A percentile compares a stretch with the other conserved stretches of the same genome.
These are phyloP conservation scores for Coracopsis vasa DNA, from an alignment of 2,113 vertebrate genomes.

Conservation along the genomic window DNA sequence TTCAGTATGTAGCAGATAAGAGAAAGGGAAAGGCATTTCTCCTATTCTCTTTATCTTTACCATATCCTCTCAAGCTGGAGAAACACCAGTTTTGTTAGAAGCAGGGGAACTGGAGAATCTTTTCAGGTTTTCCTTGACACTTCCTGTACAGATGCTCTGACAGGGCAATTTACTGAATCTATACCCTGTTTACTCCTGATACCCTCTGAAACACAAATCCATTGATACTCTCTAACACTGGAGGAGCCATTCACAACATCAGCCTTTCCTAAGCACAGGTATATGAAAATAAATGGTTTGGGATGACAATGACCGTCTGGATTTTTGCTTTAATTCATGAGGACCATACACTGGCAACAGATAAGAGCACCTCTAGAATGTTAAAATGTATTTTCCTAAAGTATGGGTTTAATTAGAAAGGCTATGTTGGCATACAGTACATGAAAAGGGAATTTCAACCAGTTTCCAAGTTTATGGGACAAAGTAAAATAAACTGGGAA, in stretches of 20 bases:
- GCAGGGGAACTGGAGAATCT: background rate
- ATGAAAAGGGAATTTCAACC: background rate
- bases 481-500: background rate
- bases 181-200: background rate
- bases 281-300: background rate
- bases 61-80: background rate
- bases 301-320: background rate
- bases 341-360: background rate
- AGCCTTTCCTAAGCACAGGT: background rate
- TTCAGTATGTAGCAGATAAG: background rate
- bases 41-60: background rate
- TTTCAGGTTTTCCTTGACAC: background rate
- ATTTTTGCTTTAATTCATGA: background rate
- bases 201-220: background rate
- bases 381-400: background rate
- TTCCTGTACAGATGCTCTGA: background rate
- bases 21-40: background rate
- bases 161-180: background rate
- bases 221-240: background rate
- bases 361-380: background rate
- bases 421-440: background rate
- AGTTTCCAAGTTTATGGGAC: background rate
- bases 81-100: background rate
- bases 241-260: background rate
- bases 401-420: background rate